Base-by-base conservation (phyloP, 92 coral and sea anemone genomes). In the Metridium senile region DNA sequence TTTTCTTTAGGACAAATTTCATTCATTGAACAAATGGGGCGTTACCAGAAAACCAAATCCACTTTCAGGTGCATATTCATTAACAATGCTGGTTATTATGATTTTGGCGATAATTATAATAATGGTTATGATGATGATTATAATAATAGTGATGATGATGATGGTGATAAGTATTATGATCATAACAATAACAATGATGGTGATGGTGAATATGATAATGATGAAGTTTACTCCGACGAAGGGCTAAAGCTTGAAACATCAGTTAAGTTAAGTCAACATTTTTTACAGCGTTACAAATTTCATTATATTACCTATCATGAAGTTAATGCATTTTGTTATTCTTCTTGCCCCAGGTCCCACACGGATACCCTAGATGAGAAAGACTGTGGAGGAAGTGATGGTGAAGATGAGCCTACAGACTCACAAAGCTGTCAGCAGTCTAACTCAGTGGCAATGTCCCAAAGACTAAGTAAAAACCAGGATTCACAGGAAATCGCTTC, bases 1-100 rank as follows among this genome's bases (percentile, higher is more conserved):
- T 62, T 64, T 26, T 29, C 39, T 49, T 25, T 79, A 92, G 98
- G 97, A 31, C 98, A 94, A 70, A 94, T 91, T 27, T 81, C 93
- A 30, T 87, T 92, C 58, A 85, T 94, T 18, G 90, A 94, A 77
- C 84, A 85, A 47, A 77, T 92, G 43, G 81, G 93, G 47, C 80
- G 71, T 49, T 86, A 84, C 73, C 63, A 71, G 57, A 89, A 59
- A 46, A 79, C 80, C 16, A 85, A 77, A 74, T 84, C 68, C 9
- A 66, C 83, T 18, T 78, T 85, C 83, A 88, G 97, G 98, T 93
- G 34, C 10, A 26, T 39, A 39, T 6, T 39, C 6, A n/a, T n/a
- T n/a, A n/a, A n/a, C n/a, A n/a, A n/a, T n/a, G n/a, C n/a, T n/a
- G n/a, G n/a, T n/a, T n/a, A n/a, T n/a, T n/a, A n/a, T n/a, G n/a